A percentile compares a stretch with the other conserved stretches of the same genome.
Conservation (phyloP, 2,888 invertebrate genomes). For the Leptinotarsa peninsularis region DNA sequence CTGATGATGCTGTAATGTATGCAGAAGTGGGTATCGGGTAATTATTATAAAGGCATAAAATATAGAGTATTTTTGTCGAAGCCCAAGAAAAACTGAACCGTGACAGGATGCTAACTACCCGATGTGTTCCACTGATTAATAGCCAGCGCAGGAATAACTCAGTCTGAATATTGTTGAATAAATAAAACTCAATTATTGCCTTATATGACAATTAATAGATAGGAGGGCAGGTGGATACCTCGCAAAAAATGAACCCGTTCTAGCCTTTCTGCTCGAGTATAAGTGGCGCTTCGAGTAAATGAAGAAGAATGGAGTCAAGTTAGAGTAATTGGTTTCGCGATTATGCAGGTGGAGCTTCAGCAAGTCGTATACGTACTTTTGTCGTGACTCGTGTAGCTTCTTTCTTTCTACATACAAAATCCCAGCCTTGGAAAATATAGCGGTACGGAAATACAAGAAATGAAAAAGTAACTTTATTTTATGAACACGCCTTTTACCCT, state of each 20-base stretch:
- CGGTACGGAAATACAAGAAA: too few relatives aligned
- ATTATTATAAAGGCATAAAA: constrained; percentile 6
- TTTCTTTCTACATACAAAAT: too few relatives aligned
- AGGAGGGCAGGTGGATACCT: neutral
- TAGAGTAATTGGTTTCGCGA: neutral
- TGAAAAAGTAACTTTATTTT: too few relatives aligned
- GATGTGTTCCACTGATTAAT: constrained; percentile 17
- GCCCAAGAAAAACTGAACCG: neutral
- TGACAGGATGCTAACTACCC: constrained; percentile 14
- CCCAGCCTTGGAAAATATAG: too few relatives aligned
- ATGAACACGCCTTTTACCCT: too few relatives aligned
- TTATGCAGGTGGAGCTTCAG: neutral
- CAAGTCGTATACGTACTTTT: neutral
- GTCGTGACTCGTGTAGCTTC: too few relatives aligned
- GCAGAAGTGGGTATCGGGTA: neutral
- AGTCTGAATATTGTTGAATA: constrained; percentile 17
- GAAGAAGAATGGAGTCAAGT: constrained; percentile 1
- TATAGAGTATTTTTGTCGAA: neutral
- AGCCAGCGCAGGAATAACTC: constrained; percentile 1
- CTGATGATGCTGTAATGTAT: neutral
- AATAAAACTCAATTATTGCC: constrained; percentile 24
- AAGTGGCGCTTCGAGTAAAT: constrained; percentile 2
- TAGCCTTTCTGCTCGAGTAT: constrained; percentile 6
- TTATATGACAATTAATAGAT: constrained; percentile 24
- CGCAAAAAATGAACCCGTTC: constrained; percentile 6